Evolutionary conservation across 2,888 invertebrate genomes (phyloP), one percentile per base, ranked within the genome.

Genomic region (Tetrapedia diversipes): DNA sequence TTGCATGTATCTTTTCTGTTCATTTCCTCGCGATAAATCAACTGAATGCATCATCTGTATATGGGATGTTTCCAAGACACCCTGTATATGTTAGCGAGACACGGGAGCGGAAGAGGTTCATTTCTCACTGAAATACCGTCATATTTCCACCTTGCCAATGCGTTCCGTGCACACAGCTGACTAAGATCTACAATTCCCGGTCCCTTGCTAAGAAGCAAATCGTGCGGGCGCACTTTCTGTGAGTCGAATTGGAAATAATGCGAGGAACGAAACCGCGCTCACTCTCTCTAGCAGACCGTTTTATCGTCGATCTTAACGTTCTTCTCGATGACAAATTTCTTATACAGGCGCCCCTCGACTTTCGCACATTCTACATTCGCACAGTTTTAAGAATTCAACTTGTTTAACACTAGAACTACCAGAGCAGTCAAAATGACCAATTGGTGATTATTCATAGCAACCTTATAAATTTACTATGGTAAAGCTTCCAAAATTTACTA

Each of bases 61-160:
- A n/a, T n/a, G n/a, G n/a, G n/a, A n/a, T n/a, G n/a, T n/a, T 24
- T 11, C 22, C 24, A 22, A 27, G 22, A 37, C 61, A 56, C 24
- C 16, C n/a, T 0, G 47, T 41, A 41, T 19, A 22, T 10, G 11
- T 10, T 22, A 37, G 63, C 29, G 32, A 54, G 54, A 11, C n/a
- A 65, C 41, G 34, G 37, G 24, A 24, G n/a, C 64, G 61, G 65
- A 53, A 71, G 77, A 66, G 75, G 67, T 82, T 64, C 83, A 82
- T 82, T 82, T 82, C 82, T 83, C 82, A 80, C 74, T 77, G 82
- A 80, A 82, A 82, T 82, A 80, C 74, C 77, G 71, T 65, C 83
- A 83, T 82, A 83, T 82, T 80, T 82, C 68, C 73, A 73, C 54
- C 29, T 41, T 59, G 77, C 49, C 71, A 43, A 61, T 63, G 60